Evolutionary conservation across 2,113 vertebrate genomes (phyloP).

Genomic region (Paraplagusia blochii): DNA sequence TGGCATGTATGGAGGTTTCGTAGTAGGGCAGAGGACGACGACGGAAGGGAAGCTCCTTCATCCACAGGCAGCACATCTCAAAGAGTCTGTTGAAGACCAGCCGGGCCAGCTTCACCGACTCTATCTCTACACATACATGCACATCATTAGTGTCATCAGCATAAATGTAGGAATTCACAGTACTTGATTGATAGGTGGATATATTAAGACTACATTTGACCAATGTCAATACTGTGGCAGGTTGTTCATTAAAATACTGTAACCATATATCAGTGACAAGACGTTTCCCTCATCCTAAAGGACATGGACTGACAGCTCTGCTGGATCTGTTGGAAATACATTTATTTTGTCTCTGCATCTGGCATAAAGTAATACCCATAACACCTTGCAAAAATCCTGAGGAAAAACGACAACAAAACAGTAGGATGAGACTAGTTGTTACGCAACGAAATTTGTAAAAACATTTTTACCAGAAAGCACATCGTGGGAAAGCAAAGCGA

Average conservation of each 20-base stretch:
- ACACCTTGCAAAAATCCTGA: constrained; percentile 17
- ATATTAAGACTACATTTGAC: too few relatives aligned
- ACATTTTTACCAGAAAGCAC: constrained; percentile 2
- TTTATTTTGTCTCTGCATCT: constrained; percentile 3
- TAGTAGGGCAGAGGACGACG: constrained; percentile 89
- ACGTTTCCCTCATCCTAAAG: constrained; percentile 10
- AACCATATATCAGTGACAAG: too few relatives aligned
- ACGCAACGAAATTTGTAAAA: constrained; percentile 17
- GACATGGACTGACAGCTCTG: not conserved
- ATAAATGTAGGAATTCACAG: too few relatives aligned
- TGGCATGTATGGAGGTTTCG: constrained; percentile 97
- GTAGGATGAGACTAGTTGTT: constrained; percentile 25
- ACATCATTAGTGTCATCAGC: not conserved
- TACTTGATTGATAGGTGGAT: too few relatives aligned
- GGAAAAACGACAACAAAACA: not conserved
- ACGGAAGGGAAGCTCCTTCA: constrained; percentile 89
- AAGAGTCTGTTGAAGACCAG: constrained; percentile 89
- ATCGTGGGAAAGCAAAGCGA: not conserved
- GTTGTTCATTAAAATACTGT: too few relatives aligned
- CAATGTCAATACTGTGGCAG: too few relatives aligned
- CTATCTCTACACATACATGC: constrained; percentile 79
- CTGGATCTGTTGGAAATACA: constrained; percentile 6
- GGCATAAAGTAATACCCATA: constrained; percentile 10
- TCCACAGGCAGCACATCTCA: constrained; percentile 89
- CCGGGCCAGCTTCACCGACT: constrained; percentile 88